Conservation (phyloP, 2,797 vertebrate genomes). For the Prionace glauca region DNA sequence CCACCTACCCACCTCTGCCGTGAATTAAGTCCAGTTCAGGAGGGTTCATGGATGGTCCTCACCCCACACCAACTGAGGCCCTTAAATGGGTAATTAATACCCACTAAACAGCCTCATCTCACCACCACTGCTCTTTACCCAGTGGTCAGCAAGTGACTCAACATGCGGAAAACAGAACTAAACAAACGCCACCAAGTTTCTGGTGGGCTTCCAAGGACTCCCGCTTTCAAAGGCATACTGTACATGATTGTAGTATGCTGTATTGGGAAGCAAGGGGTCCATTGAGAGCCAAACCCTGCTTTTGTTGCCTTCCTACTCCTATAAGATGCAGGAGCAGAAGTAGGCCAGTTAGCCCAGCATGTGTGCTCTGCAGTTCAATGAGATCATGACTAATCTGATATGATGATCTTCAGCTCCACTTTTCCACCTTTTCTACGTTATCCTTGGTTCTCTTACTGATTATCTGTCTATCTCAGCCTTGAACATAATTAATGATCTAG, state of each 20-base stretch:
- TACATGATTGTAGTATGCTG: neutral
- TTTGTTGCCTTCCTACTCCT: neutral
- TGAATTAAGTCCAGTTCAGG: neutral
- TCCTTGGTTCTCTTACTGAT: too few species aligned
- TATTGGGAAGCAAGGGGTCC: too few species aligned
- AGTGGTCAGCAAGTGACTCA: neutral
- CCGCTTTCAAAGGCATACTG: neutral
- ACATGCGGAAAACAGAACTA: neutral
- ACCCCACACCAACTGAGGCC: neutral
- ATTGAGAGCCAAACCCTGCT: neutral
- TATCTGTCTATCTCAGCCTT: too few species aligned
- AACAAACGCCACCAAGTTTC: too few species aligned
- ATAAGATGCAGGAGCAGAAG: too few species aligned
- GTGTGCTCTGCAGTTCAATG: too few species aligned
- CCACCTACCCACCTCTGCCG: neutral
- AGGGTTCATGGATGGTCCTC: neutral
- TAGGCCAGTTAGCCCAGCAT: too few species aligned
- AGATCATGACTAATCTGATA: too few species aligned
- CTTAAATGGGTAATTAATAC: neutral
- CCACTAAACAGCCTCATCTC: neutral
- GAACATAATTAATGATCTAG: too few species aligned
- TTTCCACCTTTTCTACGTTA: too few species aligned
- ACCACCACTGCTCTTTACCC: neutral
- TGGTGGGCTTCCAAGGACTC: neutral
- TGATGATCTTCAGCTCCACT: too few species aligned